Evolutionary conservation across 2,113 vertebrate species (phyloP).

Genomic region (Thinocorus orbignyianus): DNA sequence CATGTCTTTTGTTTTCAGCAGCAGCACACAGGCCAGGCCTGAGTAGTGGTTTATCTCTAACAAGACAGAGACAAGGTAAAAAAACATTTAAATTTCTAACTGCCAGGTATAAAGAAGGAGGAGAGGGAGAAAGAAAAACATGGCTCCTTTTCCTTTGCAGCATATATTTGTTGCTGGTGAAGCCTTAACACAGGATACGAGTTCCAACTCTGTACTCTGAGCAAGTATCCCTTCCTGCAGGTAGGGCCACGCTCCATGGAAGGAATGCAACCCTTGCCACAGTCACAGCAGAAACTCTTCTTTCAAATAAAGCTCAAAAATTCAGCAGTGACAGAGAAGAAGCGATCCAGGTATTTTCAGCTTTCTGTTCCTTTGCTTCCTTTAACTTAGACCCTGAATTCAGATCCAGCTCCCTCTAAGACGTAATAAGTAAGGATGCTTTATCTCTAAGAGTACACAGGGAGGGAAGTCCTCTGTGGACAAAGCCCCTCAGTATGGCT

Average conservation of each 20-base stretch:
- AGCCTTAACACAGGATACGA: neutral
- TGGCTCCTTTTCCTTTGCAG: neutral
- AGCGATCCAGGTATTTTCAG: neutral
- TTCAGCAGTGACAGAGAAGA: neutral
- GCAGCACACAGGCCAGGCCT: neutral
- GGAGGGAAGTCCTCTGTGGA: neutral
- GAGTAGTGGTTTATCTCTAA: neutral
- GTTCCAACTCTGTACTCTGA: neutral
- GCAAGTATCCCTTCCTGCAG: neutral
- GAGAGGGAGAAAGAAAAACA: neutral
- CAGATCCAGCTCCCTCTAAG: neutral
- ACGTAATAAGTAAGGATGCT: neutral
- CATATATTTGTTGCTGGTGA: neutral
- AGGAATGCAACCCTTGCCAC: neutral
- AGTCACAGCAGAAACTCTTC: neutral
- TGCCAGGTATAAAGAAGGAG: neutral
- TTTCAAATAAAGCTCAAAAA: neutral
- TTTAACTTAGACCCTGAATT: neutral
- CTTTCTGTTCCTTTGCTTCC: neutral
- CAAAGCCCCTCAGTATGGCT: neutral
- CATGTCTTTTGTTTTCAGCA: neutral
- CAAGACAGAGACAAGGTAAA: neutral
- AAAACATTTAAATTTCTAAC: neutral
- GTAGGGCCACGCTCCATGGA: neutral
- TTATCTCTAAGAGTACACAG: neutral